These are phyloP conservation scores for Araneus ventricosus DNA, from an alignment of 1,140 invertebrate species.

Conservation along the genomic window DNA sequence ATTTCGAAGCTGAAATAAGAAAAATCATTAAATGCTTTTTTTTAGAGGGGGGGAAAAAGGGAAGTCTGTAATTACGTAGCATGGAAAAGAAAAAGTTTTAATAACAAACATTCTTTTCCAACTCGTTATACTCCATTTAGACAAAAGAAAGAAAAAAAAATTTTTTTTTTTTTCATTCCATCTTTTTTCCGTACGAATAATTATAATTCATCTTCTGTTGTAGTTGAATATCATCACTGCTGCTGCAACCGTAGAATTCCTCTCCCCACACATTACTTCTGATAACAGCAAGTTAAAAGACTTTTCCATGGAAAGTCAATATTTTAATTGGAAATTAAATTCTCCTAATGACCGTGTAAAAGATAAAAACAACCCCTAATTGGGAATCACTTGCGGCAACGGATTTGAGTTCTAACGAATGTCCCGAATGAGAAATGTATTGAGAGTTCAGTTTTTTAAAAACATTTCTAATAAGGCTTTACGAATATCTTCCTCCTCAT, in stretches of 20 bases:
- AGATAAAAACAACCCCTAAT: conserved; percentile 44
- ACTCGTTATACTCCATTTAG: conserved; percentile 12
- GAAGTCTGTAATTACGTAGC: not conserved
- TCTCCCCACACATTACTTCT: not conserved
- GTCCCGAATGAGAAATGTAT: not conserved
- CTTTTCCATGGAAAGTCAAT: conserved; percentile 42
- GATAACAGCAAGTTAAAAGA: conserved; percentile 27
- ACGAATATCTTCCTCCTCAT: not conserved
- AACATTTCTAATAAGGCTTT: conserved; percentile 12
- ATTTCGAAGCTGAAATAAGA: not conserved
- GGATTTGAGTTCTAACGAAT: conserved; percentile 24
- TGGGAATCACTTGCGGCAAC: conserved; percentile 51
- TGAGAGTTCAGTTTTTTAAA: not conserved
- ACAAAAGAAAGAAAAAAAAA: not conserved
- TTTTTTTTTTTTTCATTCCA: not conserved
- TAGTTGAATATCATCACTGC: not conserved
- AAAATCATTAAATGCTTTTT: not conserved
- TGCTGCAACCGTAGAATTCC: not conserved
- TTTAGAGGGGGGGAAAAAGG: not conserved
- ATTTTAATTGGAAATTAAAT: conserved; percentile 66
- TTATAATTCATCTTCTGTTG: conserved; percentile 23
- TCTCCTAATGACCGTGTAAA: conserved; percentile 37
- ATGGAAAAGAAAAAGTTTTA: not conserved
- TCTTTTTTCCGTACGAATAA: not conserved
- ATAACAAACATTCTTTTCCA: not conserved